Percentiles rank a stretch among this genome's conserved stretches.
phyloP scores from a whole-genome alignment of 92 coral and sea anemone genomes.

The Isaurus tuberculatus region DNA sequence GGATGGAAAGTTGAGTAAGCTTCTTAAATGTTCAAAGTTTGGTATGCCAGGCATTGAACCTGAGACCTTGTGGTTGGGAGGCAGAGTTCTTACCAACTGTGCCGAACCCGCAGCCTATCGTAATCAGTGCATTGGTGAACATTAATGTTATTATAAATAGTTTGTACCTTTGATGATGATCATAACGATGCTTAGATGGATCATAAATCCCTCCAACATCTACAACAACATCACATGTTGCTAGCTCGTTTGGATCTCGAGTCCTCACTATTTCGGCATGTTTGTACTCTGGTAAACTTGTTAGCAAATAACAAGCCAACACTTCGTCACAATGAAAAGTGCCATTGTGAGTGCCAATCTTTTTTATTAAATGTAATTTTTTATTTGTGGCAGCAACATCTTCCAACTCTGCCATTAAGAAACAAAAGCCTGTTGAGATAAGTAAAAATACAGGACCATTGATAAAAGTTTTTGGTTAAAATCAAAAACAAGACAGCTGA shows the following conservation, averaged over 20 bases:
- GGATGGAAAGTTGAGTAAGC: no score
- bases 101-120: no score
- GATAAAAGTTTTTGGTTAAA: no score
- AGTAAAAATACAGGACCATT: no score
- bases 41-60: no score
- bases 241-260: constrained; percentile 79
- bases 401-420: constrained; percentile 37
- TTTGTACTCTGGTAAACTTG: constrained; percentile 78
- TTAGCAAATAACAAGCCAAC: constrained; percentile 91
- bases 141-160: neutral
- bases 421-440: neutral
- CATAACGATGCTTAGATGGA: constrained; percentile 82
- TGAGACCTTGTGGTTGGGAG: no score
- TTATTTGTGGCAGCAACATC: constrained; percentile 53
- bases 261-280: constrained; percentile 88
- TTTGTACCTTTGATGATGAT: constrained; percentile 91
- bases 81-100: no score
- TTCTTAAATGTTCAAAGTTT: no score
- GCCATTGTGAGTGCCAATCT: constrained; percentile 96
- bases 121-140: no score
- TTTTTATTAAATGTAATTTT: constrained; percentile 52
- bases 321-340: constrained; percentile 98
- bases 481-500: no score
- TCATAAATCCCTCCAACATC: constrained; percentile 97
- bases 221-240: constrained; percentile 89